These are phyloP conservation scores for Desmophyllum pertusum DNA, from an alignment of 92 coral and sea anemone genomes.

Conservation along the genomic window DNA sequence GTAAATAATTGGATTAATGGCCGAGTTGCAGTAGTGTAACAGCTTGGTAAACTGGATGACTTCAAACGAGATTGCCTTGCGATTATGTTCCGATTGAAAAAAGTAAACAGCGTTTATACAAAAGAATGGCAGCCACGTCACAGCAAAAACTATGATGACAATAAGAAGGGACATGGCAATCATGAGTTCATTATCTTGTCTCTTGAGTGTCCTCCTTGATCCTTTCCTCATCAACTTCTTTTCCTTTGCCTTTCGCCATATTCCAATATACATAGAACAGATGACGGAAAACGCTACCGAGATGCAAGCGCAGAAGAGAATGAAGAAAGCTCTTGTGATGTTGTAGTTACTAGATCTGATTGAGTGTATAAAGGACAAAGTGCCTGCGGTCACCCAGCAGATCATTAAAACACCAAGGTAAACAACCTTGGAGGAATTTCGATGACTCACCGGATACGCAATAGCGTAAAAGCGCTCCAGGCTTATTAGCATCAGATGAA, in stretches of 20 bases:
- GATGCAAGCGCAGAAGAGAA: constrained; percentile 54
- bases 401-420: constrained; percentile 50
- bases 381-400: constrained; percentile 67
- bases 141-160: constrained; percentile 66
- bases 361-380: constrained; percentile 59
- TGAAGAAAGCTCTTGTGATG: constrained; percentile 58
- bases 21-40: constrained; percentile 80
- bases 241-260: constrained; percentile 61
- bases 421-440: constrained; percentile 68
- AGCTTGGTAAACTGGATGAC: constrained; percentile 67
- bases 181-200: constrained; percentile 69
- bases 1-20: constrained; percentile 86
- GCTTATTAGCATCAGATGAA: constrained; percentile 70
- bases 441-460: constrained; percentile 69
- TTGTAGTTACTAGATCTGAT: constrained; percentile 33
- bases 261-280: constrained; percentile 67
- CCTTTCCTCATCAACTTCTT: constrained; percentile 20
- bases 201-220: constrained; percentile 39
- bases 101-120: constrained; percentile 65
- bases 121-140: constrained; percentile 82
- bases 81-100: constrained; percentile 33
- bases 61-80: constrained; percentile 46
- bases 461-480: constrained; percentile 77
- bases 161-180: constrained; percentile 76
- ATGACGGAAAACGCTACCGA: constrained; percentile 59